Evolutionary conservation across 2,888 invertebrate species (phyloP).

Genomic region (Cataglyphis albicans): DNA sequence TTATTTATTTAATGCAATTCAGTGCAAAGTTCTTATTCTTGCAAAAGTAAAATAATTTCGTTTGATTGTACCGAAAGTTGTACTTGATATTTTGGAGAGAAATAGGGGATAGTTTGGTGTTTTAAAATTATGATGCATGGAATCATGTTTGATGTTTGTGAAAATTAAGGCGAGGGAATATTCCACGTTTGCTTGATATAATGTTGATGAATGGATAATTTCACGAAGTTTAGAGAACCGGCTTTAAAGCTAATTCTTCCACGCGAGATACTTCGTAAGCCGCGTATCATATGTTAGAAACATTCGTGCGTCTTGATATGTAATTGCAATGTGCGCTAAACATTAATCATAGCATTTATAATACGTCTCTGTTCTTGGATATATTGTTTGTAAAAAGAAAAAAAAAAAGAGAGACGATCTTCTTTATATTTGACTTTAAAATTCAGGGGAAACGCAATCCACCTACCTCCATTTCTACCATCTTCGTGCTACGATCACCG

Average conservation of each 20-base stretch:
- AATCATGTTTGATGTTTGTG: conserved; percentile 42
- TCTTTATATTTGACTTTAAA: conserved; percentile 7
- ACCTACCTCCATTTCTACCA: neutral
- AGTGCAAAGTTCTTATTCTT: neutral
- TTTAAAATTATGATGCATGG: conserved; percentile 41
- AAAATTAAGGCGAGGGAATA: conserved; percentile 40
- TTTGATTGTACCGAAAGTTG: neutral
- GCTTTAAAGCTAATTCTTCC: conserved; percentile 47
- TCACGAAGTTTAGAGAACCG: conserved; percentile 19
- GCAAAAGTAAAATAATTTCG: neutral
- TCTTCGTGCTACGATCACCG: conserved; percentile 26
- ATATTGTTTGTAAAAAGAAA: neutral
- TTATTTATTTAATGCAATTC: conserved; percentile 18
- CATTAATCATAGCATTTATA: neutral
- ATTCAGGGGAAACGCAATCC: neutral
- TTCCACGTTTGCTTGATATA: conserved; percentile 34
- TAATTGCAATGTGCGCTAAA: neutral
- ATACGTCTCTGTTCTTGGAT: neutral
- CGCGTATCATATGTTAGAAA: neutral
- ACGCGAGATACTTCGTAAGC: neutral
- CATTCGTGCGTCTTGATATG: neutral
- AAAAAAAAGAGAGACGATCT: neutral
- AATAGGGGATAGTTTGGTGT: conserved; percentile 6
- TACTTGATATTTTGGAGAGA: neutral
- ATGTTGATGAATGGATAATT: conserved; percentile 53